These are phyloP conservation scores for Danionella dracula DNA, from an alignment of 2,797 vertebrate species.

Conservation along the genomic window DNA sequence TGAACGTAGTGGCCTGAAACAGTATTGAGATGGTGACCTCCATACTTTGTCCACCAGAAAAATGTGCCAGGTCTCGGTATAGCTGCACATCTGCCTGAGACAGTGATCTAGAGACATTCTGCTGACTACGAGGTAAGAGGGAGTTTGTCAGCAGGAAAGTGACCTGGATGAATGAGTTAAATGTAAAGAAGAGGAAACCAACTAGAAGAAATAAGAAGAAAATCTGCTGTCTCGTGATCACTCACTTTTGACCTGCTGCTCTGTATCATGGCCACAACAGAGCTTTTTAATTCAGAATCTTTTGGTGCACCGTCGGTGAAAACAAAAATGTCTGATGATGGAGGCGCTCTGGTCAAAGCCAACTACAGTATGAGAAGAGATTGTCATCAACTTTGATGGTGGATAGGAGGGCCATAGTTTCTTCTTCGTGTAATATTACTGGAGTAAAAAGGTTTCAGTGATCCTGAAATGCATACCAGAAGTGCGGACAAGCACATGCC, in stretches of 20 bases:
- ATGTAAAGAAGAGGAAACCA: background rate
- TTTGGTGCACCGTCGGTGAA: slow-evolving; percentile 69
- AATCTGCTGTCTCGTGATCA: background rate
- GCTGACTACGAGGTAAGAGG: background rate
- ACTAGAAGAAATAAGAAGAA: background rate
- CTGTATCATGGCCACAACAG: slow-evolving; percentile 57
- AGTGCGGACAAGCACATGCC: slow-evolving; percentile 61
- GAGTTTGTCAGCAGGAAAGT: slow-evolving; percentile 59
- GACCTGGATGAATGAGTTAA: slow-evolving; percentile 47
- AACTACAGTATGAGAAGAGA: slow-evolving; percentile 46
- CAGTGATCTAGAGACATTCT: background rate
- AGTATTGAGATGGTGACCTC: slow-evolving; percentile 56
- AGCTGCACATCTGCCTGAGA: slow-evolving; percentile 32
- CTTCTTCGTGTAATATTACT: too few relatives aligned
- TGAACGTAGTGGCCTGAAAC: slow-evolving; percentile 47
- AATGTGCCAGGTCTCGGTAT: slow-evolving; percentile 57
- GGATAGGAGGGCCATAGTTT: too few relatives aligned
- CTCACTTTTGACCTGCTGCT: slow-evolving; percentile 58
- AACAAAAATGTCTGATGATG: slow-evolving; percentile 65
- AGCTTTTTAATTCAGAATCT: slow-evolving; percentile 51
- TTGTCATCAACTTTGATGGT: too few relatives aligned
- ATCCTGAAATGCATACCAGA: slow-evolving; percentile 48
- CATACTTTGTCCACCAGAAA: slow-evolving; percentile 62
- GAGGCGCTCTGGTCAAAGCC: slow-evolving; percentile 59
- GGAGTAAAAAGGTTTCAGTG: too few relatives aligned